Evolutionary conservation across 2,113 vertebrate genomes (phyloP), one percentile per base, ranked within the genome.

Genomic region (Dissostichus mawsoni): DNA sequence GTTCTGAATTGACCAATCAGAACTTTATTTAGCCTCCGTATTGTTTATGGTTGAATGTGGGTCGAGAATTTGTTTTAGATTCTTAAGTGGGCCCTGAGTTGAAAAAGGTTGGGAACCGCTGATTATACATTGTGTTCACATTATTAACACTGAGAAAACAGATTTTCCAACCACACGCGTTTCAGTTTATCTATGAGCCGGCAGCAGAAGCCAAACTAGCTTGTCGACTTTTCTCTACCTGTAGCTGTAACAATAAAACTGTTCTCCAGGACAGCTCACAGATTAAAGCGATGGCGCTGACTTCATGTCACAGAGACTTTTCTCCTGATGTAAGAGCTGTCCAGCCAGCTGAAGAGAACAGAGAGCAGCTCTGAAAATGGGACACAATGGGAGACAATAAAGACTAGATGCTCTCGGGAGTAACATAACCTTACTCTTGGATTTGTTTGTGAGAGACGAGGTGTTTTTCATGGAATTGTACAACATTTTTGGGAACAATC

Each of bases 251-350:
- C 56, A 75, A 45, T 20, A 64, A 48, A 16, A 23, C 23, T 41
- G 12, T 68, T 74, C n/a, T 6, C 68, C 11, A 61, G 68, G 76
- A 85, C 76, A 62, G 63, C 59, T 33, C 69, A 29, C 75, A 45
- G 44, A 74, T 61, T 47, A 63, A 84, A 76, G 64, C 50, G 58
- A 65, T 55, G 50, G 64, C 9, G 17, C 77, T 63, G 64, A 56
- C 70, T 76, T 75, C 69, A 69, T 77, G 76, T 63, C 72, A 47
- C 63, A 33, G 36, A 45, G 51, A 62, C 76, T 66, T 70, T 64
- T 74, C 59, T 78, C 51, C 61, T 79, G 75, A 70, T 74, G 51
- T 74, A 53, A 87, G 75, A 67, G 69, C 59, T 70, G 73, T 80
- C 64, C 65, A 63, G 68, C 68, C 53, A 68, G n/a, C 65, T 68